phyloP scores from a whole-genome alignment of 2,888 invertebrate species.

The Prosopocoilus inquinatus region DNA sequence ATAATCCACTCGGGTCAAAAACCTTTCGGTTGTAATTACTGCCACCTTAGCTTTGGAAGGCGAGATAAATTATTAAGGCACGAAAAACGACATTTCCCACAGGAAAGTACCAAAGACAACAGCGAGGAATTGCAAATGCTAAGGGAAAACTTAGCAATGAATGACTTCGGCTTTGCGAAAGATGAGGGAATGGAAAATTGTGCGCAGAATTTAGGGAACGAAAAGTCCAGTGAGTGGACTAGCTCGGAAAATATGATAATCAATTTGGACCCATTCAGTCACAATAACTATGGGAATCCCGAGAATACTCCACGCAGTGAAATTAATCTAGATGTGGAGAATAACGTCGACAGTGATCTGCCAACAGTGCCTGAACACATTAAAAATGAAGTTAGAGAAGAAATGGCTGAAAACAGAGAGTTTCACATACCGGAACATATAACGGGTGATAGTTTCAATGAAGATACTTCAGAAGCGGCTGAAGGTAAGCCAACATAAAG shows the following conservation, averaged over 20 bases:
- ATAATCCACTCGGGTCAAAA: constrained; percentile 66
- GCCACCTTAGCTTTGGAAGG: constrained; percentile 65
- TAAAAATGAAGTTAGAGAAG: constrained; percentile 22
- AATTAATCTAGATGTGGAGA: constrained; percentile 32
- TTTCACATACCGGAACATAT: constrained; percentile 41
- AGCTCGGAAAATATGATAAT: constrained; percentile 58
- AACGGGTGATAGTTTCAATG: constrained; percentile 38
- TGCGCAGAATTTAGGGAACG: constrained; percentile 28
- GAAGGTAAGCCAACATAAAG: constrained; percentile 5
- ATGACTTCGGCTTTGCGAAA: constrained; percentile 34
- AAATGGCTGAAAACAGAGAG: constrained; percentile 25
- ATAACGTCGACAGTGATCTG: constrained; percentile 43
- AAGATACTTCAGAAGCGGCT: neutral
- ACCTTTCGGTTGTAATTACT: constrained; percentile 64
- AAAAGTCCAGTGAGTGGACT: constrained; percentile 28
- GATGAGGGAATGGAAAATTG: constrained; percentile 22
- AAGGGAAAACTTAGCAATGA: constrained; percentile 38
- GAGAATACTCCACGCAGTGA: constrained; percentile 15
- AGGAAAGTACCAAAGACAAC: constrained; percentile 40
- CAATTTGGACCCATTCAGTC: constrained; percentile 60
- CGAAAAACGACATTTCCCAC: constrained; percentile 61
- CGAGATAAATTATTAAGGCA: constrained; percentile 68
- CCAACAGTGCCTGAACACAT: constrained; percentile 57
- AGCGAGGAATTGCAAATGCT: constrained; percentile 41
- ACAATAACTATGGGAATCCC: constrained; percentile 39